phyloP scores from a whole-genome alignment of 1,140 invertebrate species.

The Orius laevigatus region DNA sequence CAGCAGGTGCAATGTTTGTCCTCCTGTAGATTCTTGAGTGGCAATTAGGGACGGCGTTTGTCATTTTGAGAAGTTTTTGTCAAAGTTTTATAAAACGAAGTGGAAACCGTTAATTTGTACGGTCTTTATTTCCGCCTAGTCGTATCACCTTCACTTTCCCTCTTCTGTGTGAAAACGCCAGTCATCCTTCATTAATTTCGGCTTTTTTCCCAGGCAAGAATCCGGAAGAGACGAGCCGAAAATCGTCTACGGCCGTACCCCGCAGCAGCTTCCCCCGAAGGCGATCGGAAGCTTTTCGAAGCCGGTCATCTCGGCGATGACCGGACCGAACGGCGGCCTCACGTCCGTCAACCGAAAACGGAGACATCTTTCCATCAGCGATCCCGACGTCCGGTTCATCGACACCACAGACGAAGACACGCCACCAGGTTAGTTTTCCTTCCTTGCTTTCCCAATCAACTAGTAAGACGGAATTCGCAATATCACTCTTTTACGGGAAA shows the following conservation, averaged over 20 bases:
- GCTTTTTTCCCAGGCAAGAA: conserved; percentile 24
- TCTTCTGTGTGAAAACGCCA: conserved; percentile 20
- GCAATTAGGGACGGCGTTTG: too few species aligned
- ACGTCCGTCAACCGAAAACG: conserved; percentile 51
- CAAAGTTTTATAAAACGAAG: not conserved
- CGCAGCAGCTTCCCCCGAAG: conserved; percentile 43
- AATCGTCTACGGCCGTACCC: conserved; percentile 45
- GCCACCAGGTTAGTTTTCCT: conserved; percentile 5
- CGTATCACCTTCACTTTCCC: conserved; percentile 11
- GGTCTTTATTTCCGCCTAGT: not conserved
- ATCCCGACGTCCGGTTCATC: conserved; percentile 59
- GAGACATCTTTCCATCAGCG: conserved; percentile 43
- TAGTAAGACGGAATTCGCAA: too few species aligned
- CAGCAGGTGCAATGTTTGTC: too few species aligned
- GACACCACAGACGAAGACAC: conserved; percentile 42
- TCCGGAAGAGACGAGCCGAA: conserved; percentile 34
- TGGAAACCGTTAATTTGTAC: not conserved
- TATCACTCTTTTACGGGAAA: too few species aligned
- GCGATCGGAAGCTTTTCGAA: conserved; percentile 27
- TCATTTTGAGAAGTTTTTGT: not conserved
- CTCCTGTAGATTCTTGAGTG: too few species aligned
- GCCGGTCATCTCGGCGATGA: conserved; percentile 45
- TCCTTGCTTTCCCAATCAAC: too few species aligned
- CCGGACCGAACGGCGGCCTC: conserved; percentile 59
- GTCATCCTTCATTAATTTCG: not conserved